These are phyloP conservation scores for Denticeps clupeoides DNA, from an alignment of 2,797 vertebrate species.

Conservation along the genomic window DNA sequence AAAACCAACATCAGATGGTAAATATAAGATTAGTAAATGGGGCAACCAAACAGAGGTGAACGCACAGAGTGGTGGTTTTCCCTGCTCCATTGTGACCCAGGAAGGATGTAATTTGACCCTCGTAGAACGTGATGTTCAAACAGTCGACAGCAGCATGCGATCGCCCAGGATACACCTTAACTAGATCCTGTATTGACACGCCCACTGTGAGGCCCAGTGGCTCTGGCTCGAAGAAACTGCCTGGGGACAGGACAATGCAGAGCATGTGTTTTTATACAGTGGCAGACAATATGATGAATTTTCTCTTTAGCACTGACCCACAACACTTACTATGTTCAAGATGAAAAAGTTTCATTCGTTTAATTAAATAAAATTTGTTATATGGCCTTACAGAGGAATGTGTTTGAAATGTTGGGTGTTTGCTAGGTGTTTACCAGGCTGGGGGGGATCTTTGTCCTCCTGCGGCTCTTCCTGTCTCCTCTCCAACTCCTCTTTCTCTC, in stretches of 20 bases:
- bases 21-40: too few species aligned
- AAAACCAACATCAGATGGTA: background rate
- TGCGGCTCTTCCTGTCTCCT: slow-evolving; percentile 42
- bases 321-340: too few species aligned
- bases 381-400: too few species aligned
- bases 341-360: too few species aligned
- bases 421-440: slow-evolving; percentile 20
- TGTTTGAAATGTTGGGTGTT: too few species aligned
- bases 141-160: slow-evolving; percentile 72
- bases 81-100: slow-evolving; percentile 94
- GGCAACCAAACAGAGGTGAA: background rate
- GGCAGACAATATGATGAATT: too few species aligned
- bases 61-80: slow-evolving; percentile 93
- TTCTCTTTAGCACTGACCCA: too few species aligned
- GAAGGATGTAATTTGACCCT: slow-evolving; percentile 90
- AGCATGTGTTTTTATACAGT: too few species aligned
- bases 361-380: too few species aligned
- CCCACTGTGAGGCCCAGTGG: slow-evolving; percentile 70
- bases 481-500: slow-evolving; percentile 53
- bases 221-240: slow-evolving; percentile 77
- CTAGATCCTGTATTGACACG: slow-evolving; percentile 78
- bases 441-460: slow-evolving; percentile 20
- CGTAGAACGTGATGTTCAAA: slow-evolving; percentile 87
- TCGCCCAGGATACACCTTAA: slow-evolving; percentile 67
- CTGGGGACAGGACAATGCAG: too few species aligned